These are phyloP conservation scores for Nematopogon swammerdamellus DNA, from an alignment of 2,888 invertebrate species.

Conservation along the genomic window DNA sequence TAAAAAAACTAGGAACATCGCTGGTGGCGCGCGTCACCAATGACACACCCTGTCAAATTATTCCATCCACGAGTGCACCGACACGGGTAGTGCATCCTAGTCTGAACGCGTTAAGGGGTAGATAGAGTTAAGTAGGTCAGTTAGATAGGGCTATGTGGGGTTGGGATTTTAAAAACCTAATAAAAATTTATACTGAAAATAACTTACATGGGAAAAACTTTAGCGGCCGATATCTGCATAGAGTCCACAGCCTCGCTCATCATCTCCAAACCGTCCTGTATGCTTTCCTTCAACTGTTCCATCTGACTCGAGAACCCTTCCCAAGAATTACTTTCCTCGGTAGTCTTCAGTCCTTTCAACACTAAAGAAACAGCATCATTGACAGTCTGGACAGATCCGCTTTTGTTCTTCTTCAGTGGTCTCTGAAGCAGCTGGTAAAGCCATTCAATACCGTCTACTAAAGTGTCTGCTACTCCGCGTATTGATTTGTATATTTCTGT, in stretches of 20 bases:
- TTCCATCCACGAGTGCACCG: too few relatives aligned
- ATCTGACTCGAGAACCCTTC: not conserved
- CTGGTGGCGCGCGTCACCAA: too few relatives aligned
- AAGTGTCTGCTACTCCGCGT: constrained; percentile 24
- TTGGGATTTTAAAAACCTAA: too few relatives aligned
- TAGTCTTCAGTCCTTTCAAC: not conserved
- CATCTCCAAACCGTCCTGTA: not conserved
- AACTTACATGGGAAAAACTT: not conserved
- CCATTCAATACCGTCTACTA: constrained; percentile 25
- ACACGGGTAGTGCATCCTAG: too few relatives aligned
- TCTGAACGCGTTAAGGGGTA: too few relatives aligned
- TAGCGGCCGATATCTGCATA: not conserved
- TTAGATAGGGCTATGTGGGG: too few relatives aligned
- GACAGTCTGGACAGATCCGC: constrained; percentile 1
- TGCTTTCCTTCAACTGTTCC: not conserved
- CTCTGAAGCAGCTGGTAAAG: constrained; percentile 24
- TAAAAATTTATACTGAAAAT: constrained; percentile 3
- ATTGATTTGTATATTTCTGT: constrained; percentile 31
- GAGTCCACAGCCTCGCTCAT: not conserved
- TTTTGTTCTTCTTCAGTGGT: not conserved
- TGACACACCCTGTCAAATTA: too few relatives aligned
- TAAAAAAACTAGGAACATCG: too few relatives aligned
- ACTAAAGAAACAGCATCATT: not conserved
- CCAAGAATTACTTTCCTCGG: not conserved
- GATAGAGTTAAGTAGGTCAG: too few relatives aligned